These are phyloP conservation scores for Scolopax mira DNA, from an alignment of 2,113 vertebrate species.

Conservation along the genomic window DNA sequence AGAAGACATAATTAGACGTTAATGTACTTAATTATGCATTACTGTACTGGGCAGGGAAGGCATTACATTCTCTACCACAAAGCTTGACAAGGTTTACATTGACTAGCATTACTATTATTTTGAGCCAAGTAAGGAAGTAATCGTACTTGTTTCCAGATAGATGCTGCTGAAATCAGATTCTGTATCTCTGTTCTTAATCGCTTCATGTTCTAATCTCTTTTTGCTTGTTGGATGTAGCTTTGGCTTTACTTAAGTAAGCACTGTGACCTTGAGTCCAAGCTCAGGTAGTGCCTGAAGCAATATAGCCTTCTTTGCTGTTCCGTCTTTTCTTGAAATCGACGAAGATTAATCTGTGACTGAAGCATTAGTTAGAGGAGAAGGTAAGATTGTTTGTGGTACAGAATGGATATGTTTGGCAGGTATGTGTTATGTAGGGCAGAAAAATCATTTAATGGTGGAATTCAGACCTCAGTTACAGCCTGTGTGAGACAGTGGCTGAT, in stretches of 20 bases:
- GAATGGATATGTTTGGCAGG: background rate
- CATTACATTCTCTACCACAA: background rate
- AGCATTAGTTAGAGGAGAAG: background rate
- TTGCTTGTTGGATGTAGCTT: background rate
- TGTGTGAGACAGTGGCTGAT: background rate
- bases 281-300: background rate
- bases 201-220: background rate
- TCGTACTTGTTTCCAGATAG: background rate
- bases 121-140: background rate
- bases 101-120: background rate
- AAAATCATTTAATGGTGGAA: background rate
- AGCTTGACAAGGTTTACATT: background rate
- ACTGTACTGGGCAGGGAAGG: background rate
- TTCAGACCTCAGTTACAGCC: background rate
- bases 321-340: background rate
- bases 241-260: background rate
- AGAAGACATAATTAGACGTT: background rate
- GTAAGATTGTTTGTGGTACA: background rate
- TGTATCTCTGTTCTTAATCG: background rate
- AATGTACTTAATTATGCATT: conserved; percentile 12
- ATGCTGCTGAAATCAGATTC: background rate
- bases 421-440: background rate
- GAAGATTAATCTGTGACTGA: background rate
- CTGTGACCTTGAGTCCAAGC: background rate
- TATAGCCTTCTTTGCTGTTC: background rate